Percentiles rank a stretch among this genome's conserved stretches.
phyloP scores from a whole-genome alignment of 2,113 vertebrate species.

The Ageneiosus marmoratus region DNA sequence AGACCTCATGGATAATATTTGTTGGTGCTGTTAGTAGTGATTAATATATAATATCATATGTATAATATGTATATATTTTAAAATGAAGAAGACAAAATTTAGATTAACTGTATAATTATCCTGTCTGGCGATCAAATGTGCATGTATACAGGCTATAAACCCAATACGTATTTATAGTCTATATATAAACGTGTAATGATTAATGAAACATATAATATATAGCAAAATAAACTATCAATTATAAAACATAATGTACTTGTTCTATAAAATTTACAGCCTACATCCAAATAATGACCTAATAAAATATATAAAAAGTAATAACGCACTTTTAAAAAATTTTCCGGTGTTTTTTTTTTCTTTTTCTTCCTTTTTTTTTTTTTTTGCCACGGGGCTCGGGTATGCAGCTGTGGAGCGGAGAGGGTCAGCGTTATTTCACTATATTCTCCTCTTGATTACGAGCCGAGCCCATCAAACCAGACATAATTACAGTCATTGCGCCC shows the following conservation, averaged over 20 bases:
- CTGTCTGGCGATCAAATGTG: not conserved
- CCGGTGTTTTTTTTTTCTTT: slow-evolving; percentile 64
- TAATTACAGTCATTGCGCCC: slow-evolving; percentile 99
- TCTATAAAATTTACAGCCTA: not conserved
- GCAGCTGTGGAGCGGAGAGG: slow-evolving; percentile 99
- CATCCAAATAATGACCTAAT: not conserved
- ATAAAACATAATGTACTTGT: not conserved
- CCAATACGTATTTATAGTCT: not conserved
- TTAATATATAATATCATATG: not conserved
- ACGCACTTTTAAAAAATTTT: too few species aligned
- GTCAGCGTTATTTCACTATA: slow-evolving; percentile 99
- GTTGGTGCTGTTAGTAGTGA: not conserved
- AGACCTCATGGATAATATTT: not conserved
- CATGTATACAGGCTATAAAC: not conserved
- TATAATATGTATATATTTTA: not conserved
- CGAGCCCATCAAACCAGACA: slow-evolving; percentile 99
- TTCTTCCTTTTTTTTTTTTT: slow-evolving; percentile 65
- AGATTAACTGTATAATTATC: not conserved
- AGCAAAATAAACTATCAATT: not conserved
- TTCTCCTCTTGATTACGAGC: slow-evolving; percentile 99
- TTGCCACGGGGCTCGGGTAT: slow-evolving; percentile 82
- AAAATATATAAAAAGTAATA: slow-evolving; percentile 75
- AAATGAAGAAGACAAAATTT: not conserved
- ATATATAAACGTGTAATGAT: not conserved
- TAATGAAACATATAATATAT: not conserved